These are phyloP conservation scores for Volucella inanis DNA, from an alignment of 2,888 invertebrate species.

Conservation along the genomic window DNA sequence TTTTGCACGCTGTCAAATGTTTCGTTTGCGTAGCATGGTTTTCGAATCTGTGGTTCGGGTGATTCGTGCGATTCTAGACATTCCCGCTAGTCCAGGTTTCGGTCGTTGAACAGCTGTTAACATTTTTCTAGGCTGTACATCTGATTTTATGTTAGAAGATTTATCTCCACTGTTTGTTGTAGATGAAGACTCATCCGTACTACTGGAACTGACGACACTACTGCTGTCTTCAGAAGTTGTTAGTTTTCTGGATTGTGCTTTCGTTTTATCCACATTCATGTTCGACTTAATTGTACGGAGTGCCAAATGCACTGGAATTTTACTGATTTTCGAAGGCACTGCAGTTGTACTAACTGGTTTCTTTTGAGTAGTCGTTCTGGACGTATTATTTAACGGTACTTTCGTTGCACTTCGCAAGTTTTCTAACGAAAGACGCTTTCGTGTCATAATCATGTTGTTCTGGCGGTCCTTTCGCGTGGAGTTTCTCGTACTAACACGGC, in stretches of 20 bases:
- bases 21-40: constrained; percentile 47
- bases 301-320: constrained; percentile 50
- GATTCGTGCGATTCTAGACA: constrained; percentile 47
- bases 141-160: background rate
- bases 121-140: background rate
- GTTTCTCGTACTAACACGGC: constrained; percentile 77
- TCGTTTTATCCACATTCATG: constrained; percentile 18
- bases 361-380: constrained; percentile 21
- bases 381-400: background rate
- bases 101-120: background rate
- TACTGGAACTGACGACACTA: background rate
- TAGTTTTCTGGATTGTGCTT: background rate
- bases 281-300: constrained; percentile 48
- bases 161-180: background rate
- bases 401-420: constrained; percentile 63
- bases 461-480: constrained; percentile 76
- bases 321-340: constrained; percentile 50
- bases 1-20: constrained; percentile 46
- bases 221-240: background rate
- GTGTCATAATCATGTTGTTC: constrained; percentile 77
- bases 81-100: background rate
- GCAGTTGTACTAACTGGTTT: constrained; percentile 38
- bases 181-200: constrained; percentile 4
- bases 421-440: constrained; percentile 79
- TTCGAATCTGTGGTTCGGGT: constrained; percentile 33